Percentiles rank a stretch among this genome's conserved stretches.
These are phyloP conservation scores for Venusia cambrica DNA, from an alignment of 2,888 invertebrate genomes.

Conservation along the genomic window DNA sequence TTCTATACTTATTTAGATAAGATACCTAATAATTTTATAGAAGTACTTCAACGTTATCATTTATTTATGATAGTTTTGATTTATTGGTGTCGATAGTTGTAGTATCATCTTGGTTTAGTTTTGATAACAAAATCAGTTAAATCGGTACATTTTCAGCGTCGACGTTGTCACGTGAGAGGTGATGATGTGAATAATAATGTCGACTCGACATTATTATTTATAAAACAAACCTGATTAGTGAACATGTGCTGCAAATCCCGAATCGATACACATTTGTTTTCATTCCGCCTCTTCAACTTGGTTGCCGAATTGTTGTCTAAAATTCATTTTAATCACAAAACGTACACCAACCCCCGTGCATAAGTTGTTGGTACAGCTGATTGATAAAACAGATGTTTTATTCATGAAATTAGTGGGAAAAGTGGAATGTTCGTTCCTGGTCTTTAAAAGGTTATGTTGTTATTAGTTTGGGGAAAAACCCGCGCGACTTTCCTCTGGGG, in stretches of 20 bases:
- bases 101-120: no score
- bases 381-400: conserved; percentile 16
- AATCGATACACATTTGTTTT: conserved; percentile 74
- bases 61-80: no score
- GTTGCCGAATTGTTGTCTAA: conserved; percentile 36
- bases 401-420: conserved; percentile 20
- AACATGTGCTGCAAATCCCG: conserved; percentile 50
- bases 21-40: no score
- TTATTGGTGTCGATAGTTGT: no score
- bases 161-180: no score
- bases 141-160: no score
- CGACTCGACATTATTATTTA: no score
- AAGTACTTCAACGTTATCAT: no score
- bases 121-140: no score
- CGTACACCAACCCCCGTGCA: conserved; percentile 5
- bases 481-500: conserved; percentile 65
- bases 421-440: conserved; percentile 41
- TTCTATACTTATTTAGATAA: no score
- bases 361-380: no score
- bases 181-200: no score
- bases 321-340: conserved; percentile 15
- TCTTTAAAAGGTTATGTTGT: conserved; percentile 66
- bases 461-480: conserved; percentile 45
- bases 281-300: conserved; percentile 43
- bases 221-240: conserved; percentile 37